Conservation (phyloP, 1,140 invertebrate genomes). For the Papilio helenus region DNA sequence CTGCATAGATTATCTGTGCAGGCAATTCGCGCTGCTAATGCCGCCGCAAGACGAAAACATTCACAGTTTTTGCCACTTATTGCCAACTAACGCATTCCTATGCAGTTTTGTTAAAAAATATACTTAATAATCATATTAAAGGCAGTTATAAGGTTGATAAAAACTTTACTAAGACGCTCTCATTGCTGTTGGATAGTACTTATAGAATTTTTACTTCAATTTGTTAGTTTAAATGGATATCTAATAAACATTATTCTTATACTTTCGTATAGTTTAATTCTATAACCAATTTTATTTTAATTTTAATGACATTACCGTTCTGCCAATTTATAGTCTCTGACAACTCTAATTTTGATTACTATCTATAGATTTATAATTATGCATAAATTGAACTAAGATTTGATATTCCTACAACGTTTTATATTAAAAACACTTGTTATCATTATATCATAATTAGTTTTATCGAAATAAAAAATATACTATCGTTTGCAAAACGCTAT, state of each 20-base stretch:
- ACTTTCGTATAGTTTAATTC: neutral
- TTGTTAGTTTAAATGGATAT: neutral
- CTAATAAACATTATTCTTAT: neutral
- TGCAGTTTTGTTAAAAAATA: neutral
- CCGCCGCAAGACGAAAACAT: constrained; percentile 18
- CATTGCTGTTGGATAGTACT: neutral
- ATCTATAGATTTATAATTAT: neutral
- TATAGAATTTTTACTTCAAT: neutral
- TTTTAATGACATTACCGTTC: neutral
- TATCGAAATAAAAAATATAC: neutral
- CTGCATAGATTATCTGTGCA: constrained; percentile 34
- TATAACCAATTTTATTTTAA: neutral
- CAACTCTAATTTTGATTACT: neutral
- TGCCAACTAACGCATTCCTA: constrained; percentile 10
- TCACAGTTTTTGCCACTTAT: constrained; percentile 14
- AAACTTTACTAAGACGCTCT: neutral
- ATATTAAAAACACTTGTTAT: neutral
- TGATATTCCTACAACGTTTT: neutral
- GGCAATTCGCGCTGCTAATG: constrained; percentile 16
- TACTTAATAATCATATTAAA: constrained; percentile 6
- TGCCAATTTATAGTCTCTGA: neutral
- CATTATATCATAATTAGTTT: neutral
- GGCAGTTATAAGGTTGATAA: neutral
- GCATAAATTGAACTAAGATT: neutral
- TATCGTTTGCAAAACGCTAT: neutral